Percentiles rank a stretch among this genome's conserved stretches.
phyloP scores from a whole-genome alignment of 2,797 vertebrate species.

The Pangasius mekongensis region DNA sequence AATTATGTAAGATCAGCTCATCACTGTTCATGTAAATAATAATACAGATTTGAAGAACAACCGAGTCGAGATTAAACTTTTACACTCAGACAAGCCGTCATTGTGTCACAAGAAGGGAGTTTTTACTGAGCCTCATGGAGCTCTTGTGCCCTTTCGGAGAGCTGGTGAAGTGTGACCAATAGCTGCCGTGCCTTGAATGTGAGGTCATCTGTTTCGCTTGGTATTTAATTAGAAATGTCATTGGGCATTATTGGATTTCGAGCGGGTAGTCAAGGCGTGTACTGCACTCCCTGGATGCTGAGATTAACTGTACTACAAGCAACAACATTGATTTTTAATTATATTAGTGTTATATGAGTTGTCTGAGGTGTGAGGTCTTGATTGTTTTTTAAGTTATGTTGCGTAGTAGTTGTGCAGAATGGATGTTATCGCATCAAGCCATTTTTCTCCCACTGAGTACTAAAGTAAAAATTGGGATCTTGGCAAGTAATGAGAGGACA shows the following conservation, averaged over 20 bases:
- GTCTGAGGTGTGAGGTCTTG: not conserved
- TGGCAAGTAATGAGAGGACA: not conserved
- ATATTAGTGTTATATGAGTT: not conserved
- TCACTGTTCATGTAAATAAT: not conserved
- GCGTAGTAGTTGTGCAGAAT: not conserved
- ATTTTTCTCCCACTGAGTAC: not conserved
- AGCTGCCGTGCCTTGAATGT: slow-evolving; percentile 3
- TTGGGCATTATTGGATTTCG: not conserved
- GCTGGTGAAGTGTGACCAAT: slow-evolving; percentile 1
- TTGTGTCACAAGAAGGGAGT: not conserved
- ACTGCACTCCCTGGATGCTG: not conserved
- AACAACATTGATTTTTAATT: not conserved
- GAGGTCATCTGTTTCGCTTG: slow-evolving; percentile 13
- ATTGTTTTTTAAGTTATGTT: not conserved
- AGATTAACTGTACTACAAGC: not conserved
- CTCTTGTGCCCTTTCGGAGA: not conserved
- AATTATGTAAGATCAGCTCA: not conserved
- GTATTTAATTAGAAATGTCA: slow-evolving; percentile 23
- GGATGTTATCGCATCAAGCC: not conserved
- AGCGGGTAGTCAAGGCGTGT: not conserved
- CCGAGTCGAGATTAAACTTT: not conserved
- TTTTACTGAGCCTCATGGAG: not conserved
- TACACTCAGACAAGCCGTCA: not conserved
- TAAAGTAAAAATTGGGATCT: not conserved
- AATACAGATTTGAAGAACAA: not conserved